Conservation (phyloP, 2,888 invertebrate species). For the Bellardia bayeri region DNA sequence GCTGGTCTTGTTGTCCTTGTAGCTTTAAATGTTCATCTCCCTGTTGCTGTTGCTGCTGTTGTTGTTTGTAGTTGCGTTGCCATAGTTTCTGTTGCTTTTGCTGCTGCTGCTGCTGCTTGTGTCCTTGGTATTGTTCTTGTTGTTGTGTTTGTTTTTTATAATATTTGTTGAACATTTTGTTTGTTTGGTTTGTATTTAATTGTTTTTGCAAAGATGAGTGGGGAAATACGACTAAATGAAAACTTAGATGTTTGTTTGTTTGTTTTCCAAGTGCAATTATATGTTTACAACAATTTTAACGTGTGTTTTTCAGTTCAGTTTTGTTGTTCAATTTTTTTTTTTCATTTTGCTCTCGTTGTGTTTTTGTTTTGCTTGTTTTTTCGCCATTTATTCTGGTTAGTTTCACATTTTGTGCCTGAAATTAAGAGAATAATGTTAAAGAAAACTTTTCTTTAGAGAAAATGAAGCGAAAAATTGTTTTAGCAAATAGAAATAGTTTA, state of each 20-base stretch:
- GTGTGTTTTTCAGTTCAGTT: conserved; percentile 2
- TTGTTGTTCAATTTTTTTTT: not conserved
- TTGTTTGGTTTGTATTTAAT: conserved; percentile 53
- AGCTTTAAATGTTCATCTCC: conserved; percentile 15
- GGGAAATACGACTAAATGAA: not conserved
- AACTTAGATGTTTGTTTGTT: conserved; percentile 36
- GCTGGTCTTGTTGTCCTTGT: conserved; percentile 17
- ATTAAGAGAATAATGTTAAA: conserved; percentile 8
- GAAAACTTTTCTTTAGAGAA: conserved; percentile 35
- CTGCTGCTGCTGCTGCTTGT: conserved; percentile 37
- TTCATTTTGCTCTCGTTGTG: not conserved
- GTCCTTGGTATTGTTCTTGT: conserved; percentile 35
- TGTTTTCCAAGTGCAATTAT: conserved; percentile 56
- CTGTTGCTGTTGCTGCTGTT: conserved; percentile 27
- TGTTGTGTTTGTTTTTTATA: conserved; percentile 49
- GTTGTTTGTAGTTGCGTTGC: conserved; percentile 1
- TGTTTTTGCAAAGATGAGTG: conserved; percentile 41
- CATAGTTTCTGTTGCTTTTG: conserved; percentile 14
- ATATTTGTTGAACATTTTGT: conserved; percentile 68
- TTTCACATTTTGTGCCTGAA: conserved; percentile 63
- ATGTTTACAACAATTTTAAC: conserved; percentile 40
- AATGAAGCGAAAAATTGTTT: conserved; percentile 19
- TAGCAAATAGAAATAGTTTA: not conserved
- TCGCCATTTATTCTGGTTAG: conserved; percentile 37
- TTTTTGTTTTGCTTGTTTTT: not conserved